Conservation (phyloP, 2,888 invertebrate genomes). For the Antheraea yamamai region DNA sequence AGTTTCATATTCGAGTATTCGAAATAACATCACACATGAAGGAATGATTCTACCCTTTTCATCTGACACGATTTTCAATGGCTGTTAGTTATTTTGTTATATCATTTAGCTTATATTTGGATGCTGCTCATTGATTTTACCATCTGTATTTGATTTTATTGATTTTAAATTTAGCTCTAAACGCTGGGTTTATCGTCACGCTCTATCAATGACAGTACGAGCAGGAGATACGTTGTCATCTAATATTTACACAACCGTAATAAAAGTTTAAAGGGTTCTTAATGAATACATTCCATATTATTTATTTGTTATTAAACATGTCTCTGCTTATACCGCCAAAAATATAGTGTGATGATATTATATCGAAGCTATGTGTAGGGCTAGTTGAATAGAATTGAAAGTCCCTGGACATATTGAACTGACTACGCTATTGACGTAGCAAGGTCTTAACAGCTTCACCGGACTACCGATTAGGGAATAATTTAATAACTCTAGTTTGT, state of each 20-base stretch:
- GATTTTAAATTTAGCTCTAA: neutral
- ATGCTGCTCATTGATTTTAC: constrained; percentile 33
- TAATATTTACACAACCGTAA: too few relatives aligned
- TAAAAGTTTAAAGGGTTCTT: too few relatives aligned
- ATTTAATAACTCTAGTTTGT: neutral
- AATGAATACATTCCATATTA: too few relatives aligned
- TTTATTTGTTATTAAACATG: too few relatives aligned
- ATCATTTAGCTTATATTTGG: constrained; percentile 32
- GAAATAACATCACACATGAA: constrained; percentile 51
- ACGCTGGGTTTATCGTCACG: neutral
- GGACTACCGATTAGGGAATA: too few relatives aligned
- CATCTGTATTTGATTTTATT: constrained; percentile 19
- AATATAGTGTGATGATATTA: too few relatives aligned
- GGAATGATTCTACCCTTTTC: constrained; percentile 64
- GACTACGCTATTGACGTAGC: too few relatives aligned
- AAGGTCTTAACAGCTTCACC: too few relatives aligned
- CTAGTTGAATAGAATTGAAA: neutral
- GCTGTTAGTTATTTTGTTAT: constrained; percentile 28
- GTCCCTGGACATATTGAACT: neutral
- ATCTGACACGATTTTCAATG: constrained; percentile 27
- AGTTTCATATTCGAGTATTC: constrained; percentile 55
- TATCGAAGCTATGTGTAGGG: neutral
- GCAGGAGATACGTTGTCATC: neutral
- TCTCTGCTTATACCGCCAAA: too few relatives aligned
- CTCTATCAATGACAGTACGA: neutral